phyloP scores from a whole-genome alignment of 1,140 invertebrate genomes.

The Nylanderia fulva region DNA sequence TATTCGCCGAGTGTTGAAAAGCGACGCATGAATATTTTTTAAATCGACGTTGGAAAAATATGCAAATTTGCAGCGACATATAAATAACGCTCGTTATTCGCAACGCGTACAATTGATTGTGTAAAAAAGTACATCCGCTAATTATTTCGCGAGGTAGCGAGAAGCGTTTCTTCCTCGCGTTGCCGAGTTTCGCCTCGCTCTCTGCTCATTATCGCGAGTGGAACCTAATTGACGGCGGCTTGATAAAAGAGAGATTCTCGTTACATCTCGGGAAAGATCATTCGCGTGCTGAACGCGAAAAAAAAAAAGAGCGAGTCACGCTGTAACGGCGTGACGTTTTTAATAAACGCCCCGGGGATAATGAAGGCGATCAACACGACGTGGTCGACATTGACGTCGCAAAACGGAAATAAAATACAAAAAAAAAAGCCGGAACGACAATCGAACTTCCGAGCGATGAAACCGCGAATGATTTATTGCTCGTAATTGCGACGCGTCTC shows the following conservation, averaged over 20 bases:
- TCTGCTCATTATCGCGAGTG: slow-evolving; percentile 48
- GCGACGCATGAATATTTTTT: slow-evolving; percentile 21
- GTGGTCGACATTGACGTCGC: neutral
- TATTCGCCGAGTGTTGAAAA: slow-evolving; percentile 12
- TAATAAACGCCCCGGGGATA: slow-evolving; percentile 40
- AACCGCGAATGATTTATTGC: slow-evolving; percentile 54
- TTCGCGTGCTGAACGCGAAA: slow-evolving; percentile 25
- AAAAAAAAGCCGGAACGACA: slow-evolving; percentile 18
- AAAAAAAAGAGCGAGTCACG: slow-evolving; percentile 29
- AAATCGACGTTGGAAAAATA: slow-evolving; percentile 2
- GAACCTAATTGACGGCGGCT: slow-evolving; percentile 44
- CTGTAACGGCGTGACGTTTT: slow-evolving; percentile 10
- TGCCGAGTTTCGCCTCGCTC: slow-evolving; percentile 4
- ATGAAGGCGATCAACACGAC: slow-evolving; percentile 31
- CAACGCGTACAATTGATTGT: slow-evolving; percentile 13
- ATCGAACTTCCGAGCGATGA: slow-evolving; percentile 31
- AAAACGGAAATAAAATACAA: slow-evolving; percentile 15
- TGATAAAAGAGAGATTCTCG: slow-evolving; percentile 40
- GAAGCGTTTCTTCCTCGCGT: neutral
- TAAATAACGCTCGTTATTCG: slow-evolving; percentile 8
- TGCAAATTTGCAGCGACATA: slow-evolving; percentile 18
- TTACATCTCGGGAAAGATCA: slow-evolving; percentile 24
- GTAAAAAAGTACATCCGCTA: slow-evolving; percentile 28
- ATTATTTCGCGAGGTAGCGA: slow-evolving; percentile 24
- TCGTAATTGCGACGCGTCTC: slow-evolving; percentile 27